These are phyloP conservation scores for Willowsia nigromaculata DNA, from an alignment of 2,888 invertebrate species.

Conservation along the genomic window DNA sequence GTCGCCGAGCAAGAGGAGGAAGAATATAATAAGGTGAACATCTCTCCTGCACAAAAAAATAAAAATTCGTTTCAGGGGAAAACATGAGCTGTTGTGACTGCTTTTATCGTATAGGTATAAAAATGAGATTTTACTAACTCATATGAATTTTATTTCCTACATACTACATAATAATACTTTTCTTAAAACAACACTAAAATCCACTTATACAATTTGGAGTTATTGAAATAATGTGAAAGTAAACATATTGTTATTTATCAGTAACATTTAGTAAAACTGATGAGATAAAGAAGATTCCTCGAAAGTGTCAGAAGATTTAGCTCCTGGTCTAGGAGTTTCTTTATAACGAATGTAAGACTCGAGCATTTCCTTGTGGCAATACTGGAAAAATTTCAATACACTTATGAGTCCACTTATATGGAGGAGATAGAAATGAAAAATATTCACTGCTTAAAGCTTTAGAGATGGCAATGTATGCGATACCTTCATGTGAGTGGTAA, in stretches of 20 bases:
- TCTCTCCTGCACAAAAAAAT: slow-evolving; percentile 18
- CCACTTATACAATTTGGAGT: too few relatives aligned
- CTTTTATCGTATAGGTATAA: too few relatives aligned
- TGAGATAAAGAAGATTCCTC: too few relatives aligned
- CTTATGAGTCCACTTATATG: not conserved
- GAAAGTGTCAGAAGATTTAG: too few relatives aligned
- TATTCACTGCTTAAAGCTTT: not conserved
- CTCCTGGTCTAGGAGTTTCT: not conserved
- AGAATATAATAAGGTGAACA: not conserved
- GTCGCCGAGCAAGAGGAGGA: not conserved
- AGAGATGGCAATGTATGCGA: not conserved
- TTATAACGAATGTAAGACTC: not conserved
- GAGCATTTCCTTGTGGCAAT: slow-evolving; percentile 8
- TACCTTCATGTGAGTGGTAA: slow-evolving; percentile 49
- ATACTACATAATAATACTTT: too few relatives aligned
- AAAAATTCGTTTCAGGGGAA: slow-evolving; percentile 10
- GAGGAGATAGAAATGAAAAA: not conserved
- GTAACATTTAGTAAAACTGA: too few relatives aligned
- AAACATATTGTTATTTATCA: too few relatives aligned
- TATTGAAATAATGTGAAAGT: too few relatives aligned
- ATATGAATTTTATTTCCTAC: too few relatives aligned
- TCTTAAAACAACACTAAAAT: too few relatives aligned
- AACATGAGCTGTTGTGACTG: too few relatives aligned
- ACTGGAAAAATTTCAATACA: slow-evolving; percentile 10
- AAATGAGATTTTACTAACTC: too few relatives aligned